Conservation (phyloP, 2,888 invertebrate species). For the Caenorhabditis zanzibari region DNA sequence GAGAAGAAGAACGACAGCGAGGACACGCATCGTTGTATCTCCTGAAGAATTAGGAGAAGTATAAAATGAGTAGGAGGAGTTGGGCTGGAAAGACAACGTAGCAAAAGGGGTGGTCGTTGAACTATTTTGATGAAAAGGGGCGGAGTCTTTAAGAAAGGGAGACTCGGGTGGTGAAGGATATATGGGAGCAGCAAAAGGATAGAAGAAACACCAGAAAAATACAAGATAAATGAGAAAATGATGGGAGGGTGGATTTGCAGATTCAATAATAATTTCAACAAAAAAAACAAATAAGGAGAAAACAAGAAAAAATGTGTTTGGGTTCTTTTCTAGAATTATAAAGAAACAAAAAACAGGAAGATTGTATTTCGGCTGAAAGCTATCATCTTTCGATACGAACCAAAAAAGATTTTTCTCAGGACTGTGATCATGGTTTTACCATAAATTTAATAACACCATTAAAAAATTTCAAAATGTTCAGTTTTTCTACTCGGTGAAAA, state of each 20-base stretch:
- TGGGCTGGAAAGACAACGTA: slow-evolving; percentile 20
- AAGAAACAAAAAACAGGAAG: not conserved
- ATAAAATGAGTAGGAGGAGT: slow-evolving; percentile 46
- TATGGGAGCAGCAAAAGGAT: not conserved
- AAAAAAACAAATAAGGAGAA: not conserved
- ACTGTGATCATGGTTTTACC: no score
- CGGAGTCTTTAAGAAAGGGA: slow-evolving; percentile 19
- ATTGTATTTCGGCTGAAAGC: no score
- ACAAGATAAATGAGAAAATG: not conserved
- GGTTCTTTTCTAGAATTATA: not conserved
- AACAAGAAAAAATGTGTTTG: not conserved
- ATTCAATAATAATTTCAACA: slow-evolving; percentile 15
- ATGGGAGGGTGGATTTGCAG: slow-evolving; percentile 33
- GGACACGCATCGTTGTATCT: slow-evolving; percentile 30
- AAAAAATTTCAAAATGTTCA: no score
- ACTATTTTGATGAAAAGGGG: slow-evolving; percentile 33
- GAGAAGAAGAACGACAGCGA: slow-evolving; percentile 53
- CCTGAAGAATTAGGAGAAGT: slow-evolving; percentile 35
- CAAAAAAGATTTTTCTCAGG: no score
- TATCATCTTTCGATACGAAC: not conserved
- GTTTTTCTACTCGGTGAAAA: not conserved
- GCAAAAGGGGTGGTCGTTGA: slow-evolving; percentile 51
- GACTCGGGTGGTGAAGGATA: not conserved
- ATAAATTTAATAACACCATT: not conserved
- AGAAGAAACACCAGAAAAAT: slow-evolving; percentile 1